Conservation (phyloP, 1,140 invertebrate genomes). For the Drosophila willistoni region DNA sequence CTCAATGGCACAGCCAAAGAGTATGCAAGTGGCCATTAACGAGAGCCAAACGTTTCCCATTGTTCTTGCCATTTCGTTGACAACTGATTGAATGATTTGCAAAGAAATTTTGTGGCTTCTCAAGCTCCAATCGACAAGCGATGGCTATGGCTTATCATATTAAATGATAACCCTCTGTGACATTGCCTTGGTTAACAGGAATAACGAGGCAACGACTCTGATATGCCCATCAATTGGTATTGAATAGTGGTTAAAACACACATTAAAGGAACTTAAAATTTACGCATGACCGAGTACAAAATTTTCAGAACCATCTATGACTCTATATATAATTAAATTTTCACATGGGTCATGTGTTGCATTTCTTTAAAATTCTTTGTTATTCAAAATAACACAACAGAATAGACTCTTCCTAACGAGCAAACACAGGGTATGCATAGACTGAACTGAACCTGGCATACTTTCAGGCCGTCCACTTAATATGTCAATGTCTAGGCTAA, state of each 20-base stretch:
- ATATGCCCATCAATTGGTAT: not conserved
- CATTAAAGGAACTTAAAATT: not conserved
- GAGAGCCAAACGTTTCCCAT: not conserved
- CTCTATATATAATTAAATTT: too few species aligned
- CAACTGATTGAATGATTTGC: conserved; percentile 6
- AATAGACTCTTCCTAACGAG: too few species aligned
- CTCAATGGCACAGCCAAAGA: conserved; percentile 15
- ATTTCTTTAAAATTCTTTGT: too few species aligned
- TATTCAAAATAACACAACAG: too few species aligned
- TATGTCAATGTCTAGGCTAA: conserved; percentile 44
- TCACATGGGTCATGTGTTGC: too few species aligned
- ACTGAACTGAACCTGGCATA: conserved; percentile 27
- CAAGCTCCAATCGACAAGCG: not conserved
- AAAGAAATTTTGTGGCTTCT: not conserved
- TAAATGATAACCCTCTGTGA: conserved; percentile 36
- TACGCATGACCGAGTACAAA: too few species aligned
- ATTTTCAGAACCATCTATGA: too few species aligned
- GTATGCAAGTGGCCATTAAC: not conserved
- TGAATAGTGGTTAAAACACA: too few species aligned
- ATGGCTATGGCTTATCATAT: conserved; percentile 29
- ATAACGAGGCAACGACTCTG: too few species aligned
- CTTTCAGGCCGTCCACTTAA: conserved; percentile 28
- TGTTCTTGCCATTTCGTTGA: conserved; percentile 26
- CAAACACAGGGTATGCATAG: too few species aligned
- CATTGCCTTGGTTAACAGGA: conserved; percentile 16